Evolutionary conservation across 2,888 invertebrate species (phyloP).

Genomic region (Papilio protenor): DNA sequence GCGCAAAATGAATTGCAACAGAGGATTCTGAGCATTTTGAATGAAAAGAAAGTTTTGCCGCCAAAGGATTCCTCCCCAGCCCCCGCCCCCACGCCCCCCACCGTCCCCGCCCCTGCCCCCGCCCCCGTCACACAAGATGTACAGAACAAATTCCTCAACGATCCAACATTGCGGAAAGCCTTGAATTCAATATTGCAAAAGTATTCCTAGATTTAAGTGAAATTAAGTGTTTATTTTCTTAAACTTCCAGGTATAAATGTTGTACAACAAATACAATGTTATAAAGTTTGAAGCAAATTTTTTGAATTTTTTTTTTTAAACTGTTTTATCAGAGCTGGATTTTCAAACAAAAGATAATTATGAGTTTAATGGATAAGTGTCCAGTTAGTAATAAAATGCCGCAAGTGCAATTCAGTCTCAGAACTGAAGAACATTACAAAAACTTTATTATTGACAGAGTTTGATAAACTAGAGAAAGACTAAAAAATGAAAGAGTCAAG

Average conservation of each 20-base stretch:
- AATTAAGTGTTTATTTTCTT: slow-evolving; percentile 16
- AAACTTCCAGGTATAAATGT: neutral
- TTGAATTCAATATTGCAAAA: slow-evolving; percentile 87
- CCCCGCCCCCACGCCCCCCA: slow-evolving; percentile 54
- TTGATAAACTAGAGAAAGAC: neutral
- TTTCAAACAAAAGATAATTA: neutral
- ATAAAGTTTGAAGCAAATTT: neutral
- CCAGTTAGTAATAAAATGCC: neutral
- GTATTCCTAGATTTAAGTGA: slow-evolving; percentile 55
- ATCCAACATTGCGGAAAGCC: slow-evolving; percentile 91
- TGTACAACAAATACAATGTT: neutral
- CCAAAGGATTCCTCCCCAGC: slow-evolving; percentile 46
- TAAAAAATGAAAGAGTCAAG: no score
- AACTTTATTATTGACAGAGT: neutral
- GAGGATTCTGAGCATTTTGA: slow-evolving; percentile 91
- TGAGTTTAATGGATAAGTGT: neutral
- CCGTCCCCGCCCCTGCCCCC: no score
- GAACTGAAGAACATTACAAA: neutral
- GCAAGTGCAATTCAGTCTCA: no score
- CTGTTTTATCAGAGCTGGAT: neutral
- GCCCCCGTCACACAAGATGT: slow-evolving; percentile 53
- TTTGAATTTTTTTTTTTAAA: neutral
- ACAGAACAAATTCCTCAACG: slow-evolving; percentile 87
- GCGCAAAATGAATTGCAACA: slow-evolving; percentile 90
- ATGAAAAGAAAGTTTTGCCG: slow-evolving; percentile 83